phyloP scores from a whole-genome alignment of 2,113 vertebrate genomes.

The Spermophilus dauricus region DNA sequence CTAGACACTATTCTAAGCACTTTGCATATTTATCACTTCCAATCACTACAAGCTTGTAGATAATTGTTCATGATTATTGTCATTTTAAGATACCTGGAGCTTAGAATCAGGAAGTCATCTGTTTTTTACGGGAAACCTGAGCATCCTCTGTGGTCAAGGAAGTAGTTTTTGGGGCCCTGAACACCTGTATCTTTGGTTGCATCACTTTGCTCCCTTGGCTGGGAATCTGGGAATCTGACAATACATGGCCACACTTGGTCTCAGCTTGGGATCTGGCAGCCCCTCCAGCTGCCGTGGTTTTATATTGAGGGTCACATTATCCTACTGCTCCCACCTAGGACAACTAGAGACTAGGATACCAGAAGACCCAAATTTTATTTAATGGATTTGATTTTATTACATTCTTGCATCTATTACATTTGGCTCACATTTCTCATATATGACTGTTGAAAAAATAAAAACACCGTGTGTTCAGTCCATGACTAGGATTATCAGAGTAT shows the following conservation, averaged over 20 bases:
- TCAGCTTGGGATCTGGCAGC: not conserved
- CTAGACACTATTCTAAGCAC: not conserved
- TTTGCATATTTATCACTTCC: constrained; percentile 59
- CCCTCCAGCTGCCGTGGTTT: not conserved
- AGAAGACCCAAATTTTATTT: not conserved
- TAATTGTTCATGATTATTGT: constrained; percentile 52
- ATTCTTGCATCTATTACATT: not conserved
- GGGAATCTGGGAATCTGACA: not conserved
- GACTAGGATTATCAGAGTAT: not conserved
- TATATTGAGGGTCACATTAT: not conserved
- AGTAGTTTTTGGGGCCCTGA: no score
- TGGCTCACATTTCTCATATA: not conserved
- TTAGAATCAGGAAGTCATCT: not conserved
- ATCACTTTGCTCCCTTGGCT: not conserved
- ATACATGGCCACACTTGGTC: not conserved
- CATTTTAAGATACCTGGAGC: constrained; percentile 53
- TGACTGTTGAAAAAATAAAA: constrained; percentile 7
- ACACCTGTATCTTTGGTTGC: not conserved
- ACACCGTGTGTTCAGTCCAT: not conserved
- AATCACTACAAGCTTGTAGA: constrained; percentile 50
- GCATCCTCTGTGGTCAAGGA: not conserved
- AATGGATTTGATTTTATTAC: not conserved
- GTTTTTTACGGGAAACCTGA: not conserved
- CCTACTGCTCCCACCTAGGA: not conserved
- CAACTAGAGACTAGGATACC: not conserved